Evolutionary conservation across 1,140 invertebrate species (phyloP), one percentile per base, ranked within the genome.

Genomic region (Tetramorium parvispinum): DNA sequence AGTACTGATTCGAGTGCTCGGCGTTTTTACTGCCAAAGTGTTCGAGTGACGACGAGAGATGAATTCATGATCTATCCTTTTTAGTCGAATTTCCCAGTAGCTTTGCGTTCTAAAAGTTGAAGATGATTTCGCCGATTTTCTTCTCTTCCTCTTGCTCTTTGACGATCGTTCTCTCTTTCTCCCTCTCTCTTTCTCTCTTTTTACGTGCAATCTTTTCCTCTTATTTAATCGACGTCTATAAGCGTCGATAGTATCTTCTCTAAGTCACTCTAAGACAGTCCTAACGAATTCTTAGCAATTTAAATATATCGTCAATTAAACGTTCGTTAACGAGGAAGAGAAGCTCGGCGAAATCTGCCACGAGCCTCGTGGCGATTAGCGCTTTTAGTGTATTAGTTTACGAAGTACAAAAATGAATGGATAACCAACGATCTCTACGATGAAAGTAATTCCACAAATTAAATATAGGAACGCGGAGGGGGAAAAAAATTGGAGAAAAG

Each of bases 391-490:
- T 65, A 83, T 85, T 87, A 85, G 66, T 85, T 87, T 65, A 76
- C 27, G 4, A 73, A 83, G 79, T 83, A 83, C 79, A 83, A 83
- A 83, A 75, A 75, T 16, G 24, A 55, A 83, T 75, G 8, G 61
- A 37, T 16, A 78, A 68, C 16, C 11, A 83, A 73, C 68, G 79
- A 83, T 83, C 68, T 83, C 68, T 59, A 59, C 2, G 37, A 83
- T 83, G 79, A 83, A 83, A 83, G 79, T 83, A 83, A 83, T 75
- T 40, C 40, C 40, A 83, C 53, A 32, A 46, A 86, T 71, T 88
- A 66, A 88, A 86, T 46, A 24, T 73, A 71, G n/a, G 40, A 85
- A 55, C 46, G 75, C 46, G 13, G 18, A 49, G 43, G 53, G 3
- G 57, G 3, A 13, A 6, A 85, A 40, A 66, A 46, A n/a, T n/a